Evolutionary conservation across 2,797 vertebrate genomes (phyloP).

Genomic region (Gadopsis marmoratus): DNA sequence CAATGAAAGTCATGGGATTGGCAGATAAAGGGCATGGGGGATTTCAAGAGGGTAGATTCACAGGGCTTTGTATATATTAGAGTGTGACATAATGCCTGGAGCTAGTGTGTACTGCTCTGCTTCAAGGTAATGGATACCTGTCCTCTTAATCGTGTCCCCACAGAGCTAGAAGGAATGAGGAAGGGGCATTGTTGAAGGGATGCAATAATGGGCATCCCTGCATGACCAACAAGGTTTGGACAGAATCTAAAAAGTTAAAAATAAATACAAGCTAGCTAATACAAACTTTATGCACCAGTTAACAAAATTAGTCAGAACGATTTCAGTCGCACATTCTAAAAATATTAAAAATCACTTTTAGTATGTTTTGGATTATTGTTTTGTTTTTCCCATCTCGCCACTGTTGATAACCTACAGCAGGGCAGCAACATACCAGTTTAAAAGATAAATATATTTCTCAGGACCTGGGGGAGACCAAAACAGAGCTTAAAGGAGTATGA

Average conservation of each 20-base stretch:
- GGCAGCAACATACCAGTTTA: too few relatives aligned
- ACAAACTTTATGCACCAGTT: too few relatives aligned
- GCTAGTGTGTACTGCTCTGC: conserved; percentile 61
- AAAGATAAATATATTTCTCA: too few relatives aligned
- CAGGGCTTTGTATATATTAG: conserved; percentile 82
- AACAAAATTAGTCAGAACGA: too few relatives aligned
- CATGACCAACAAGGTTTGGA: neutral
- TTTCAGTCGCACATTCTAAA: too few relatives aligned
- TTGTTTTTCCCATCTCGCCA: too few relatives aligned
- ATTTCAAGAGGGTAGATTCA: conserved; percentile 82
- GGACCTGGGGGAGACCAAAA: too few relatives aligned
- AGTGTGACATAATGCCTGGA: conserved; percentile 75
- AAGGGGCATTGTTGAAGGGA: conserved; percentile 49
- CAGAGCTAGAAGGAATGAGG: conserved; percentile 32
- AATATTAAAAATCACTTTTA: too few relatives aligned
- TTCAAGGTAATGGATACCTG: conserved; percentile 81
- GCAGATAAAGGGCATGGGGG: conserved; percentile 83
- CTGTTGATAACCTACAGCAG: too few relatives aligned
- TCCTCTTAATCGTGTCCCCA: conserved; percentile 76
- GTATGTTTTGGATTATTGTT: too few relatives aligned
- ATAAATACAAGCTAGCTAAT: conserved; percentile 5
- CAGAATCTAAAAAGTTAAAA: neutral
- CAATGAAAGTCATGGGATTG: conserved; percentile 86
- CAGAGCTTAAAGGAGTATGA: too few relatives aligned
- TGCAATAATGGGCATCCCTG: conserved; percentile 21